A percentile compares a stretch with the other conserved stretches of the same genome.
These are phyloP conservation scores for Hypselothyrea guttata DNA, from an alignment of 2,888 invertebrate species.

Conservation along the genomic window DNA sequence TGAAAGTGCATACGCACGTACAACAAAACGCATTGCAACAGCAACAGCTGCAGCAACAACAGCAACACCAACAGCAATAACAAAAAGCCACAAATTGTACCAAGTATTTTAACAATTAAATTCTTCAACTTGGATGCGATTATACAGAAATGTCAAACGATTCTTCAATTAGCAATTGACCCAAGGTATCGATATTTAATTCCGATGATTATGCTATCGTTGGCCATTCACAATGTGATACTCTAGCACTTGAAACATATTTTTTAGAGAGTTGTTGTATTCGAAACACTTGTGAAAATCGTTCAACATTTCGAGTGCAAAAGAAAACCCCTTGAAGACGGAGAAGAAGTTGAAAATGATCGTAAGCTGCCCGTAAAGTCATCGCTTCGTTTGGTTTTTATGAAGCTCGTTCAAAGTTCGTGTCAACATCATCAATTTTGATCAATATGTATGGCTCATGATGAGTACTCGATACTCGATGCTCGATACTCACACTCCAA, in stretches of 20 bases:
- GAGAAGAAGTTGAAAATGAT: constrained; percentile 23
- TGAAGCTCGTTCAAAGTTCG: constrained; percentile 69
- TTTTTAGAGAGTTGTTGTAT: constrained; percentile 43
- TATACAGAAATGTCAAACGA: constrained; percentile 38
- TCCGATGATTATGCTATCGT: constrained; percentile 23
- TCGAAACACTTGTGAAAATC: constrained; percentile 56
- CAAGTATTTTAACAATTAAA: constrained; percentile 47
- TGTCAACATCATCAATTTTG: constrained; percentile 78
- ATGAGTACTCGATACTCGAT: constrained; percentile 35
- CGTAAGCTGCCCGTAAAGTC: constrained; percentile 48
- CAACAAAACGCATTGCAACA: constrained; percentile 33
- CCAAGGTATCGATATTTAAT: constrained; percentile 8
- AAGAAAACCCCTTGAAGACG: constrained; percentile 46
- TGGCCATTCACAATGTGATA: constrained; percentile 39
- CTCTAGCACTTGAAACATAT: constrained; percentile 64
- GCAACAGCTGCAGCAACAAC: constrained; percentile 12
- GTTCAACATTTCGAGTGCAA: constrained; percentile 40
- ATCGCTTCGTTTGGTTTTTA: constrained; percentile 45
- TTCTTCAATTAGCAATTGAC: constrained; percentile 40
- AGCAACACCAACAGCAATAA: constrained; percentile 15
- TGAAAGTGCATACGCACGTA: constrained; percentile 48
- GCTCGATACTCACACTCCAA: constrained; percentile 9
- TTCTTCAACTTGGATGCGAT: constrained; percentile 29
- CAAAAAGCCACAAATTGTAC: constrained; percentile 10
- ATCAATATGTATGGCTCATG: constrained; percentile 69